Evolutionary conservation across 2,888 invertebrate species (phyloP), one percentile per base, ranked within the genome.

Genomic region (Monochamus alternatus): DNA sequence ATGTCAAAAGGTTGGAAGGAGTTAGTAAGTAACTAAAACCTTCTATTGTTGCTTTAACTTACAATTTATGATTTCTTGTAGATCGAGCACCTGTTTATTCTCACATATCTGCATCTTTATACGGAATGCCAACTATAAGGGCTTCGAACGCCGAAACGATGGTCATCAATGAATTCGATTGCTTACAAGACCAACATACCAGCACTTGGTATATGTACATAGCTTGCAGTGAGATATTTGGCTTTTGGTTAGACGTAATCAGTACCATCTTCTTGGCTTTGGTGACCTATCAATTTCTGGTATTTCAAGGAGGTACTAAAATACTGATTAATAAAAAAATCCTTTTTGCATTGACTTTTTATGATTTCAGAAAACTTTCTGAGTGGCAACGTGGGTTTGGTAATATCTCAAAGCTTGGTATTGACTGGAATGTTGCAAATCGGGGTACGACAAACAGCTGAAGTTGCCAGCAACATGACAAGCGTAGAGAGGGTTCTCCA

Each of bases 81-180:
- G 95, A 94, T 74, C 92, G 95, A 76, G 96, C 97, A 89, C 98
- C 98, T 0, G 95, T 98, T 0, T 97, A 97, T 87, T 95, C 96
- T 0, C 97, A 97, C 87, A 92, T 97, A 81, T 94, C 95, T n/a
- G 94, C 97, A 0, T 94, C 96, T 0, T 90, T 98, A 8, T 92
- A 94, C 76, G 98, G 98, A 3, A 91, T 98, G 43, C 93, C 95
- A 59, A 97, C 97, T 0, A 97, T 98, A 78, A 91, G 98, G 75
- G 94, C 97, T 0, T 93, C 94, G 1, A 91, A 92, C 30, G 93
- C 94, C 2, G 92, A 95, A 87, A 90, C 93, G 77, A 91, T 94
- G 83, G 92, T 97, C 68, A 92, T 92, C 64, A 91, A 92, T 82
- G 95, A 95, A 84, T 96, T 96, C 81, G 95, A 96, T 84, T 87